Evolutionary conservation across 1,140 invertebrate genomes (phyloP), one percentile per base, ranked within the genome.

Genomic region (Chironomus striatipennis): DNA sequence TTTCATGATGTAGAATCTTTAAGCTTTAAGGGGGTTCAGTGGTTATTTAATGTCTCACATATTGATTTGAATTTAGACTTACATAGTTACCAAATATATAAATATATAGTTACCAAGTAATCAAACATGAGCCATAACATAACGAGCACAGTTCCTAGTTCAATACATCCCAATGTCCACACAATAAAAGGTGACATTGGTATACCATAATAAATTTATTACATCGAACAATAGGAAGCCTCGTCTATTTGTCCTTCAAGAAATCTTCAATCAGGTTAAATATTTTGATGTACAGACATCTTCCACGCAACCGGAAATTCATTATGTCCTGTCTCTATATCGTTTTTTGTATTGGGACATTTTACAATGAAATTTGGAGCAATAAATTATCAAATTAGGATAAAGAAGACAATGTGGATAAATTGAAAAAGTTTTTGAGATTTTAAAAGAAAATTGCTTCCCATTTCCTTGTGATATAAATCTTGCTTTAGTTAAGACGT

Each of bases 341-440:
- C 24, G 24, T 34, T 34, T n/a, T 34, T 1, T 57, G 4, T 57
- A 15, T 57, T 57, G 47, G n/a, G 47, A 57, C n/a, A 57, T 1
- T 34, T 57, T n/a, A 57, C 47, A 57, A 57, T n/a, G 5, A 7
- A 34, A 57, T 20, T 17, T 70, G 65, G 65, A n/a, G 17, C 65
- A 70, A 70, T 70, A 70, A 70, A 70, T 70, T 70, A 70, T 70
- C 65, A 21, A 70, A 70, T 70, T 70, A 70, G 20, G 65, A 70
- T n/a, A 57, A 15, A 12, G 24, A 5, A 34, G 24, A 34, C 24
- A 34, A 34, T 34, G 24, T 34, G 5, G 24, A 34, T 2, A 5
- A 34, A 34, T 34, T 34, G 24, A 34, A 34, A 34, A 34, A 34
- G 24, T 34, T 34, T 34, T 34, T 34, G 24, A 34, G 24, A 57